Evolutionary conservation across 1,140 invertebrate species (phyloP), one percentile per base, ranked within the genome.

Genomic region (Sinella curviseta): DNA sequence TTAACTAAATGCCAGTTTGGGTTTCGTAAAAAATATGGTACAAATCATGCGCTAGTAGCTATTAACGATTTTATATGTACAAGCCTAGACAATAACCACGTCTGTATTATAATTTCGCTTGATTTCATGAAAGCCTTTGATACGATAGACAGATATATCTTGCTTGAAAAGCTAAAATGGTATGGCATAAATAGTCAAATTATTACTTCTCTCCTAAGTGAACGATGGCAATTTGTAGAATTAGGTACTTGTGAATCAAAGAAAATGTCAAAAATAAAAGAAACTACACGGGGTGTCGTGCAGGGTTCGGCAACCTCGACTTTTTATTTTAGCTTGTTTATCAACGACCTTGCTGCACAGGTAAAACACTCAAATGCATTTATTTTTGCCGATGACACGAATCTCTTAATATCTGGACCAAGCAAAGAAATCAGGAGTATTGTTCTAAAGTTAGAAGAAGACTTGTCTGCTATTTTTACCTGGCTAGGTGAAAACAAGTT

Each of bases 331-430:
- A 78, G 77, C 12, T 39, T 85, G 1, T 84, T 81, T 57, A 83
- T 82, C 0, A 84, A 82, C 48, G 85, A 85, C 65, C 78, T 85
- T 1, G 82, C 83, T 2, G 34, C 34, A 16, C 57, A 24, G 67
- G 17, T 73, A 1, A 57, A 76, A 36, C 39, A 83, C 34, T 77
- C 78, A 17, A 70, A 76, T n/a, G 28, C 70, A 14, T 76, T 81
- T 0, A 39, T 84, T 0, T 86, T 83, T 74, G 86, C 84, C n/a
- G 85, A 86, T 54, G 84, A 86, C 74, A 85, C 83, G 8, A 73
- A n/a, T 14, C 2, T 77, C 20, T 28, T 77, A 33, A 77, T 30
- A 16, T 28, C 20, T 26, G 75, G 26, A n/a, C 55, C 16, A 30
- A 4, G 4, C 16, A 35, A 34, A 14, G 14, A 60, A 12, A 60